Conservation (phyloP, 2,113 vertebrate species). For the Nematolebias whitei region DNA sequence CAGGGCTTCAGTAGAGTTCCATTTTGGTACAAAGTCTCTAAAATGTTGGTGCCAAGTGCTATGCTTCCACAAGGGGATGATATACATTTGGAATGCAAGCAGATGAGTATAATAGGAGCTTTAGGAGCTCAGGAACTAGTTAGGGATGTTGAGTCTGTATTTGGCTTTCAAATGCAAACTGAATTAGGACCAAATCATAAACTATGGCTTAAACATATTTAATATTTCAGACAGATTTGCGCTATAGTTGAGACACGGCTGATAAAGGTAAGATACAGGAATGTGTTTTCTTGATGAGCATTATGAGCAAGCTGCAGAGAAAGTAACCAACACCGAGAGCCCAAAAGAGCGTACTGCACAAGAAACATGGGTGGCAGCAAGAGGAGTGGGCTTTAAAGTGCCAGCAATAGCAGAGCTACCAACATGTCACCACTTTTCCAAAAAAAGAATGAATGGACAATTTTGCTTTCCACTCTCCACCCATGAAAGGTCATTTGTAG, state of each 20-base stretch:
- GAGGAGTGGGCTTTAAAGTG: slow-evolving; percentile 56
- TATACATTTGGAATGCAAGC: slow-evolving; percentile 9
- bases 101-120: slow-evolving; percentile 33
- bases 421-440: slow-evolving; percentile 52
- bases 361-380: slow-evolving; percentile 55
- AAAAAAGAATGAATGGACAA: slow-evolving; percentile 49
- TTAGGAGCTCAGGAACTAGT: slow-evolving; percentile 18
- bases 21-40: slow-evolving; percentile 24
- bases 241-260: slow-evolving; percentile 17
- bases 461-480: slow-evolving; percentile 47
- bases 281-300: slow-evolving; percentile 22
- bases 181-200: slow-evolving; percentile 42
- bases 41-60: slow-evolving; percentile 11
- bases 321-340: slow-evolving; percentile 43
- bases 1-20: slow-evolving; percentile 16
- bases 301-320: slow-evolving; percentile 56
- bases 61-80: slow-evolving; percentile 43
- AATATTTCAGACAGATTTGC: slow-evolving; percentile 10
- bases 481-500: slow-evolving; percentile 61
- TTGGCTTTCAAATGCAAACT: slow-evolving; percentile 10
- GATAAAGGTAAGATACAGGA: slow-evolving; percentile 25
- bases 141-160: slow-evolving; percentile 19
- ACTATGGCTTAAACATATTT: slow-evolving; percentile 4
- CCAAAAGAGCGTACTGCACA: slow-evolving; percentile 34
- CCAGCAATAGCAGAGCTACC: slow-evolving; percentile 41